Evolutionary conservation across 2,888 invertebrate genomes (phyloP), one percentile per base, ranked within the genome.

Genomic region (Limenitis camilla): DNA sequence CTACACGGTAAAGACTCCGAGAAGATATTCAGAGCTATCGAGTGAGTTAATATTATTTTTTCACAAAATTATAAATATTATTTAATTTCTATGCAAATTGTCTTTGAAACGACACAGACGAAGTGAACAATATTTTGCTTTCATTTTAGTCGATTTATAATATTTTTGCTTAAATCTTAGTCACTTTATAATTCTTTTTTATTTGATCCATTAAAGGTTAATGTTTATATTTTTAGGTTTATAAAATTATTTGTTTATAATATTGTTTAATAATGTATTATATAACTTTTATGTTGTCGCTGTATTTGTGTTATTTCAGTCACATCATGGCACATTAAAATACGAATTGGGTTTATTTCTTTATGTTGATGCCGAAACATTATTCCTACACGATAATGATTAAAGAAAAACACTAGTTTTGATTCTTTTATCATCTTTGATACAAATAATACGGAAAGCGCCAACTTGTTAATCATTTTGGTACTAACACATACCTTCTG

Each of bases 11-110:
- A 89, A 59, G 91, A 91, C 67, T 81, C 89, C 1, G 91, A 91
- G 59, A 89, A 85, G 71, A 89, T 90, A 64, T 91, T 92, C 71
- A 91, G 90, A 81, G 90, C 90, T 58, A 89, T 92, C 69, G 92
- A 92, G 92, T 92, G 88, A 92, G 92, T 90, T 55, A 35, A 7
- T 7, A 46, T 44, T 52, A 31, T 38, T 19, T 11, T 41, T 30
- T n/a, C 0, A 2, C 28, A 10, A 6, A 28, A 5, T 27, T 19
- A 8, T 8, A 41, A 30, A 11, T 41, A 41, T 41, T 6, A 10
- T 8, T 40, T 28, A 19, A 3, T 19, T 19, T 19, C 19, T 19
- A 19, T 19, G 19, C 19, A 19, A 19, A 19, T 19, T 19, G 19
- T 19, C 19, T 19, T 19, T 19, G 2, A 19, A 19, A 19, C 19